These are phyloP conservation scores for Echinarachnius parma DNA, from an alignment of 53 echinoderm and acorn worm species.

Conservation along the genomic window DNA sequence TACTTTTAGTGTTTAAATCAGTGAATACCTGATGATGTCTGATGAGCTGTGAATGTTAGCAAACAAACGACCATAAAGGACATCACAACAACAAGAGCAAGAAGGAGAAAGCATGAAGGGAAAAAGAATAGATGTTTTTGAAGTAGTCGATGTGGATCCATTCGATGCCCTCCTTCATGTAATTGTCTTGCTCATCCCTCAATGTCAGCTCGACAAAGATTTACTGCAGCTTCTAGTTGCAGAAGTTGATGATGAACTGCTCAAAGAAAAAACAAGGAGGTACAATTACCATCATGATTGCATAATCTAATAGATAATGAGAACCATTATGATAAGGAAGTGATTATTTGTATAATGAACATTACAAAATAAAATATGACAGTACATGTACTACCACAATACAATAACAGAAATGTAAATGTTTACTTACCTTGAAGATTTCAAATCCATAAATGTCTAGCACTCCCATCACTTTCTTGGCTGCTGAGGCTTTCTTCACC, in stretches of 20 bases:
- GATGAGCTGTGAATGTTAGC: no score
- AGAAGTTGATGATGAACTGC: conserved; percentile 99
- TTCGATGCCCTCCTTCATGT: conserved; percentile 86
- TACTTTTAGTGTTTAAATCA: no score
- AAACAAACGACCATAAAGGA: no score
- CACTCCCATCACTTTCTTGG: conserved; percentile 96
- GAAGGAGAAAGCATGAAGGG: neutral
- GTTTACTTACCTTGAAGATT: conserved; percentile 80
- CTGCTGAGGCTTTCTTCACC: conserved; percentile 16
- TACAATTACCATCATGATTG: no score
- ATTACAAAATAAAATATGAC: no score
- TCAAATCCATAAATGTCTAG: conserved; percentile 98
- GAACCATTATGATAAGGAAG: no score
- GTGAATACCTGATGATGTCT: no score
- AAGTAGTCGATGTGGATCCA: conserved; percentile 96
- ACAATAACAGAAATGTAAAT: neutral
- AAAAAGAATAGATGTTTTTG: conserved; percentile 58
- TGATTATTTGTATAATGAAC: no score
- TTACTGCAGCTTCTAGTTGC: conserved; percentile 98
- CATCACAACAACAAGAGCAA: no score
- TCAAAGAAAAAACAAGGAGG: no score
- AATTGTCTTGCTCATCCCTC: conserved; percentile 87
- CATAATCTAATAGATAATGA: no score
- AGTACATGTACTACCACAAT: no score
- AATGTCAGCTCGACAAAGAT: conserved; percentile 96